phyloP scores from a whole-genome alignment of 2,797 vertebrate species.

The Enteromius unitaeniatus region DNA sequence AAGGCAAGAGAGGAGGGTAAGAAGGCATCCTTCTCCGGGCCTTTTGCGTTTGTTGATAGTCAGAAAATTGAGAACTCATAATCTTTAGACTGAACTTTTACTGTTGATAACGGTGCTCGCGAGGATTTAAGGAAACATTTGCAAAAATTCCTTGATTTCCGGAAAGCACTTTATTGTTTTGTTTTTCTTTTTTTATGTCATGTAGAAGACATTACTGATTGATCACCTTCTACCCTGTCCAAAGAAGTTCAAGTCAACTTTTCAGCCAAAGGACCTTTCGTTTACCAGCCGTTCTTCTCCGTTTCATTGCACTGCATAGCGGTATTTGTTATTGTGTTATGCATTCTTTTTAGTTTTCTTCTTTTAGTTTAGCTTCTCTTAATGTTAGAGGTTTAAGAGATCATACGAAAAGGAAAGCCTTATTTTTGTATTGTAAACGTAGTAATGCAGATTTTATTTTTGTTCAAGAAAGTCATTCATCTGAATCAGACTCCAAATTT shows the following conservation, averaged over 20 bases:
- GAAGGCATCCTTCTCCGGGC: neutral
- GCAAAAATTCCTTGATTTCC: neutral
- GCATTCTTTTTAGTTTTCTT: neutral
- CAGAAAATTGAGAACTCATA: neutral
- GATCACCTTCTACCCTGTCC: neutral
- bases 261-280: neutral
- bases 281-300: neutral
- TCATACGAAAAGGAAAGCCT: neutral
- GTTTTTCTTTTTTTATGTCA: neutral
- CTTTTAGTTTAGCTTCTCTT: neutral
- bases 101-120: fast-evolving
- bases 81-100: neutral
- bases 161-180: neutral
- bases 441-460: neutral
- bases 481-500: neutral
- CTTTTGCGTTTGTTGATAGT: neutral
- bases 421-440: neutral
- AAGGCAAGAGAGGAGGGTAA: neutral
- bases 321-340: neutral
- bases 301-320: neutral
- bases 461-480: neutral
- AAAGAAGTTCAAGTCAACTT: neutral
- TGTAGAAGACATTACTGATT: neutral
- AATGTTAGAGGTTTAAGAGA: neutral
- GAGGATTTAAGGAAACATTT: neutral